Evolutionary conservation across 2,113 vertebrate genomes (phyloP), one percentile per base, ranked within the genome.

Genomic region (Sinosuthora webbiana): DNA sequence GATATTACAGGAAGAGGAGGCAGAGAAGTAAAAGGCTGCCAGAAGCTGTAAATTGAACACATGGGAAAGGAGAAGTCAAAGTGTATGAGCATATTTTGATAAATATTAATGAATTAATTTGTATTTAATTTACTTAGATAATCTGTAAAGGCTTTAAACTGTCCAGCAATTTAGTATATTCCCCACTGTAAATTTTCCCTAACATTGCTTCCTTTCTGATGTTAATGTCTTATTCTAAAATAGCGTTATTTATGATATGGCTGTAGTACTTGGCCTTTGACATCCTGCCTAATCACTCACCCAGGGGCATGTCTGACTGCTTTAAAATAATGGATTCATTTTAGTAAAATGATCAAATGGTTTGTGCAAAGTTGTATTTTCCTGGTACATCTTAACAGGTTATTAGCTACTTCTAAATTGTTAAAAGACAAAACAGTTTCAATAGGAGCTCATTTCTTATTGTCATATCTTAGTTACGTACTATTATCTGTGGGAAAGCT

Each of bases 51-150:
- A 93, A 96, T 20, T 76, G 88, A 97, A 93, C 95, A 96, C 94
- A 90, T 96, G 89, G 89, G 73, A 81, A 87, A 86, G 68, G 60
- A 90, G 76, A 95, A 96, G 92, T 96, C 88, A 87, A 96, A 97
- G 90, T 92, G 44, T 94, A 83, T 92, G 90, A 94, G 86, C 88
- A 94, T 96, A 95, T 94, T 96, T 96, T 78, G 79, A 96, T 96
- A 93, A 95, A 90, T 95, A 94, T 94, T 95, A 93, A 96, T 96
- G 88, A 97, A 93, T 94, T 95, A 83, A 79, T 96, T 90, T 93
- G 79, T 93, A 77, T 91, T 94, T 93, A 53, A 78, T 93, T 92
- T 89, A 67, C 55, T 94, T 73, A 68, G 86, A 74, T 92, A 60
- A 86, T 88, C 64, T 71, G 23, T 53, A 90, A 75, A 90, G 20